phyloP scores from a whole-genome alignment of 2,113 vertebrate species.

The Aegithalos caudatus region DNA sequence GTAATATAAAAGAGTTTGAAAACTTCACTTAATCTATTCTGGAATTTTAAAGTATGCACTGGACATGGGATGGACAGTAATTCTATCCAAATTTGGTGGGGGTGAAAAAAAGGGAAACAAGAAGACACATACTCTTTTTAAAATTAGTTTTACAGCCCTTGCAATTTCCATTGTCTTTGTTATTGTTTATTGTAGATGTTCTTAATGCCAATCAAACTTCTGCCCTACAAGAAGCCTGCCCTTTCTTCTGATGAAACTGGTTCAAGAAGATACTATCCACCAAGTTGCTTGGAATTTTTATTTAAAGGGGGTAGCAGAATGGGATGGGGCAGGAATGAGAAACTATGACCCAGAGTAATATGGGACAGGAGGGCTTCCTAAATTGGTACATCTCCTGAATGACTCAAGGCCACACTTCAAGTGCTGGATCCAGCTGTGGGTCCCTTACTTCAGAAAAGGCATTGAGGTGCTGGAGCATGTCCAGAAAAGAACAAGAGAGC shows the following conservation, averaged over 20 bases:
- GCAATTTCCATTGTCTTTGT: neutral
- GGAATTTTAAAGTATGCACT: neutral
- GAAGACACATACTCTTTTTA: neutral
- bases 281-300: neutral
- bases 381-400: neutral
- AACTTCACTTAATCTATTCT: neutral
- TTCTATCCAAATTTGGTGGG: neutral
- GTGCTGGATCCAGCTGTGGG: neutral
- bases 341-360: neutral
- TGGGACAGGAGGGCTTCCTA: neutral
- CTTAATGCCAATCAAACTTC: neutral
- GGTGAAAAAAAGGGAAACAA: neutral
- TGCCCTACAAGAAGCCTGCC: neutral
- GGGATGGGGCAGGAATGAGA: neutral
- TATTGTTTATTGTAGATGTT: neutral
- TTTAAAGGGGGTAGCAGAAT: neutral
- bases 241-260: neutral
- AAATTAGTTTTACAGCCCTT: neutral
- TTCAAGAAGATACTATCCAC: neutral
- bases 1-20: neutral
- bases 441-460: neutral
- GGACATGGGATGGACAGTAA: neutral
- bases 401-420: neutral
- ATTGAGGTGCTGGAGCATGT: neutral
- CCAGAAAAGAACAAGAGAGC: rapidly evolving